Base-by-base conservation (phyloP, 2,113 vertebrate genomes). In the Xiphias gladius region DNA sequence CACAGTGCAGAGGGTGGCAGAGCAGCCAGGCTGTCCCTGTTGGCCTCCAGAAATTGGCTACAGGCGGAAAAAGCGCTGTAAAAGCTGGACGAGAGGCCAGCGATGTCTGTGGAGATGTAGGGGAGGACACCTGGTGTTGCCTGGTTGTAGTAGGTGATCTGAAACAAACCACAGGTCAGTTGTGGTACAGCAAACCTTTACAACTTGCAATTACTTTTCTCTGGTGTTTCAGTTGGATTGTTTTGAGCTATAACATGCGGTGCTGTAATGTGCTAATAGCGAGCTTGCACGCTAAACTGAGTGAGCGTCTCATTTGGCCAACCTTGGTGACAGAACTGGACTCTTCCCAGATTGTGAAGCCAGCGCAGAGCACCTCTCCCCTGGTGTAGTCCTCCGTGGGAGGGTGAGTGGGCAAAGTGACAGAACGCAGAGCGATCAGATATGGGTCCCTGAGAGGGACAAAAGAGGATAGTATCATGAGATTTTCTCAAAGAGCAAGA, bases 141-240 rank as follows among this genome's bases (percentile, higher is more conserved):
- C 94, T 99, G 97, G 92, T 98, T 98, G 92, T 98, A 99, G 91
- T 99, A 99, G 65, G 97, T 96, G 73, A 99, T 95, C 98, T 99
- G 92, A 20, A 84, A 10, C 71, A 17, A 52, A 66, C 80, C 39
- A 78, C 57, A 32, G 54, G 13, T 81, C 16, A 69, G 12, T n/a
- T 26, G 37, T 32, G 39, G 14, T 19, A 22, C 5, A 37, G 19
- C 5, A 43, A 82, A 63, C 19, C 3, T 57, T 11, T 28, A n/a
- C 7, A 14, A 20, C 28, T 59, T 19, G 14, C 0, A 22, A 75
- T 39, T 52, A 20, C 3, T n/a, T 55, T 16, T 7, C 14, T 55
- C 48, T 24, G 0, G 19, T 69, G 61, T 16, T 70, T 58, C 32
- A 66, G 24, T 5, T n/a, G 50, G n/a, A 17, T 17, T 4, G 26